A percentile compares a stretch with the other conserved stretches of the same genome.
Conservation (phyloP, 1,140 invertebrate species). For the Pseudomyrmex pallidus region DNA sequence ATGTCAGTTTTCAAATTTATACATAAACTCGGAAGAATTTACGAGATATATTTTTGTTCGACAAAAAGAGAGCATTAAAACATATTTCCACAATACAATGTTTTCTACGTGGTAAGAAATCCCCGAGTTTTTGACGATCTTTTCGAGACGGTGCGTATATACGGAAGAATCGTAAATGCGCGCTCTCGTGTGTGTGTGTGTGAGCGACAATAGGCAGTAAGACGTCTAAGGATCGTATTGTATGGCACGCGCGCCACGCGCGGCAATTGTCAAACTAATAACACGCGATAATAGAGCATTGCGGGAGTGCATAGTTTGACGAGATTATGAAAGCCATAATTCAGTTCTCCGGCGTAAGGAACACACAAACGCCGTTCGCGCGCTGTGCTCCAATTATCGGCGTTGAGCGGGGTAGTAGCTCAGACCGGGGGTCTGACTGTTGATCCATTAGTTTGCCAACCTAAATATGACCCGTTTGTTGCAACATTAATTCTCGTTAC, state of each 20-base stretch:
- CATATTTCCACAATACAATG: no score
- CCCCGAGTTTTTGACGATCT: no score
- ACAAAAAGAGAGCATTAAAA: no score
- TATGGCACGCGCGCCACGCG: neutral
- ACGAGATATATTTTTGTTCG: no score
- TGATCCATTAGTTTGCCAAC: conserved; percentile 54
- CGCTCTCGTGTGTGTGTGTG: neutral
- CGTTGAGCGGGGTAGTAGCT: conserved; percentile 1
- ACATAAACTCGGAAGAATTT: no score
- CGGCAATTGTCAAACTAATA: conserved; percentile 46
- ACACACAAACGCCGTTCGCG: conserved; percentile 32
- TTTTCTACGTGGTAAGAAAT: no score
- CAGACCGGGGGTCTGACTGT: conserved; percentile 43
- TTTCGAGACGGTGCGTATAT: neutral
- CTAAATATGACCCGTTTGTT: conserved; percentile 54
- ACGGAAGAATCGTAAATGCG: neutral
- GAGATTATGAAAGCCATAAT: conserved; percentile 60
- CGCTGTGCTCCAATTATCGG: conserved; percentile 36
- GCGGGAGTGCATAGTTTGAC: conserved; percentile 41
- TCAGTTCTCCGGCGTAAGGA: conserved; percentile 50
- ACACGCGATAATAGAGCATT: conserved; percentile 4
- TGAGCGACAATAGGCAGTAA: conserved; percentile 9
- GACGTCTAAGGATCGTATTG: conserved; percentile 10
- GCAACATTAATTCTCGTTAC: conserved; percentile 57
- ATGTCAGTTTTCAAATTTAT: no score